These are phyloP conservation scores for Hetaerina titia DNA, from an alignment of 2,888 invertebrate genomes.

Conservation along the genomic window DNA sequence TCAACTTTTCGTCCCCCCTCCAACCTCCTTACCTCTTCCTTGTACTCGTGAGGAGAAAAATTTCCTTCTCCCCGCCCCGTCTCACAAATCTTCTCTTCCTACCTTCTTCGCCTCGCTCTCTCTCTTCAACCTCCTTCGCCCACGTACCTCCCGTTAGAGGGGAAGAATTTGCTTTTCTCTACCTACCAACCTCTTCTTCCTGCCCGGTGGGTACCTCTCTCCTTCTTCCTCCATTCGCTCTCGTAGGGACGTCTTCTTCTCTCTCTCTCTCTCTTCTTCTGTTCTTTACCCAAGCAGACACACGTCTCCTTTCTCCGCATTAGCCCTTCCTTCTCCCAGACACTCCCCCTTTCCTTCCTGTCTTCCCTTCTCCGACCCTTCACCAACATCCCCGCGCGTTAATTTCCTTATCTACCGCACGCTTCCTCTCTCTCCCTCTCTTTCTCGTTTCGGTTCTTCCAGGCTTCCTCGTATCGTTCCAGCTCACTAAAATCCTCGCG, in stretches of 20 bases:
- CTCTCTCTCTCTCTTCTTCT: not conserved
- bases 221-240: no score
- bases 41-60: no score
- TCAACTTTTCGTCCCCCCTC: not conserved
- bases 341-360: not conserved
- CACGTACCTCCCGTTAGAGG: no score
- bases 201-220: no score
- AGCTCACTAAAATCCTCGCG: not conserved
- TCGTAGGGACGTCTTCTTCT: no score
- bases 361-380: not conserved
- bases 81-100: not conserved
- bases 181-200: no score
- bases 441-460: not conserved
- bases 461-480: not conserved
- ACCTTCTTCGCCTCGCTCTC: not conserved
- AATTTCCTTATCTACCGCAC: not conserved
- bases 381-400: not conserved
- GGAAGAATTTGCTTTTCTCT: no score
- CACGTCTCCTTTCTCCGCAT: no score
- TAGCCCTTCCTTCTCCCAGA: not conserved
- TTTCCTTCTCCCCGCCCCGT: not conserved
- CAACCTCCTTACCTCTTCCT: no score
- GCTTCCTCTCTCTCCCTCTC: not conserved
- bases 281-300: not conserved
- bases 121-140: not conserved